Evolutionary conservation across 2,113 vertebrate species (phyloP), one percentile per base, ranked within the genome.

Genomic region (Xerus inauris): DNA sequence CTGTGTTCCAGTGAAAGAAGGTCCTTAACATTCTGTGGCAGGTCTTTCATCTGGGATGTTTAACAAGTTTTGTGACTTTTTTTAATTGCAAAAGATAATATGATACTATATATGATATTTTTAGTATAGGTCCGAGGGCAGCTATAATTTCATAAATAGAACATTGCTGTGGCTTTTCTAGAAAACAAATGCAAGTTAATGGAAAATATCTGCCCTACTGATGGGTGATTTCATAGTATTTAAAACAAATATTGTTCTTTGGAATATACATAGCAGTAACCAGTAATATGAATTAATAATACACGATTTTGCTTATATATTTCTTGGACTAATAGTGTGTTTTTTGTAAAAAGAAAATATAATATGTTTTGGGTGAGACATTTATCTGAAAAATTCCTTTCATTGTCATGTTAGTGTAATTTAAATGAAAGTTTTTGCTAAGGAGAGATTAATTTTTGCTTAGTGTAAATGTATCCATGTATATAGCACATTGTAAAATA

Each of bases 301-400:
- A 67, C 8, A 87, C 4, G 64, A n/a, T 77, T 92, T 96, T 91
- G 49, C 72, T 93, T 77, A 72, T 32, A 28, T 95, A 51, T 49
- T 95, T 96, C 30, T 95, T 88, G 93, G 35, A 67, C 30, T 79
- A 90, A 69, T 84, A 87, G 14, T 73, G 54, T 71, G 30, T 6
- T 87, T 91, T 67, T 87, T 93, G 6, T 32, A 76, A 88, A 87
- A 59, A 35, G 24, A 85, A 92, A 91, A 80, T 76, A 14, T 73
- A 69, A 62, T 94, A 19, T 77, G 40, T 54, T 82, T 95, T 79
- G 9, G 71, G 79, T 94, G 76, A 32, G 94, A n/a, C 45, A 17
- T 85, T 95, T 85, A 72, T 94, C 71, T 91, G 57, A 88, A 81
- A 20, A 72, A 16, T 77, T 96, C 14, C 59, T 97, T 22, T 90